Evolutionary conservation across 1,140 invertebrate species (phyloP).

Genomic region (Calosoma granatense): DNA sequence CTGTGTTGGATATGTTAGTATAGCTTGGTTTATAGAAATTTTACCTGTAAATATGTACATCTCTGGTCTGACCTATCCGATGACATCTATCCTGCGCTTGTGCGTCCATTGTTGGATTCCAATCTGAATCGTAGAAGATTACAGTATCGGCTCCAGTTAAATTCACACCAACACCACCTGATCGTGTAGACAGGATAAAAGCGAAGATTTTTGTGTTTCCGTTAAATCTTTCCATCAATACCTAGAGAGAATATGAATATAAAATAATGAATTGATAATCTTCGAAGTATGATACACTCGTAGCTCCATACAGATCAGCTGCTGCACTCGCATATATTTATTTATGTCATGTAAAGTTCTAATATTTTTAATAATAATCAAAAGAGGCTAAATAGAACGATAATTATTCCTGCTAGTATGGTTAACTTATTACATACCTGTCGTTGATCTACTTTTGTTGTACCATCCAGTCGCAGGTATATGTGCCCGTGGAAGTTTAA

Average conservation of each 20-base stretch:
- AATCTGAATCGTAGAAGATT: slow-evolving; percentile 99
- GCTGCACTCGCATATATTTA: too few relatives aligned
- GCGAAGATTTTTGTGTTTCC: slow-evolving; percentile 89
- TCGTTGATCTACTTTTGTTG: slow-evolving; percentile 91
- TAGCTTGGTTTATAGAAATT: too few relatives aligned
- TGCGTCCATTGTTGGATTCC: slow-evolving; percentile 99
- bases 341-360: too few relatives aligned
- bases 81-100: slow-evolving; percentile 98
- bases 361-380: too few relatives aligned
- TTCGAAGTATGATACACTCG: too few relatives aligned
- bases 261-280: neutral
- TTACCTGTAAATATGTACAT: slow-evolving; percentile 95
- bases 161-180: slow-evolving; percentile 97
- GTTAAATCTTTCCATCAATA: slow-evolving; percentile 97
- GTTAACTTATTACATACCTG: too few relatives aligned
- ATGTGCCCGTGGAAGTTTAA: slow-evolving; percentile 95
- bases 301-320: too few relatives aligned
- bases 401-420: too few relatives aligned
- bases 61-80: slow-evolving; percentile 96
- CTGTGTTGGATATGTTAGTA: too few relatives aligned
- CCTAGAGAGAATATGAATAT: slow-evolving; percentile 36
- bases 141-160: slow-evolving; percentile 98
- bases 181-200: slow-evolving; percentile 96
- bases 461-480: slow-evolving; percentile 93
- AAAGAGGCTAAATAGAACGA: too few relatives aligned